These are phyloP conservation scores for Dugesia japonica DNA, from an alignment of 2,888 invertebrate species.

Conservation along the genomic window DNA sequence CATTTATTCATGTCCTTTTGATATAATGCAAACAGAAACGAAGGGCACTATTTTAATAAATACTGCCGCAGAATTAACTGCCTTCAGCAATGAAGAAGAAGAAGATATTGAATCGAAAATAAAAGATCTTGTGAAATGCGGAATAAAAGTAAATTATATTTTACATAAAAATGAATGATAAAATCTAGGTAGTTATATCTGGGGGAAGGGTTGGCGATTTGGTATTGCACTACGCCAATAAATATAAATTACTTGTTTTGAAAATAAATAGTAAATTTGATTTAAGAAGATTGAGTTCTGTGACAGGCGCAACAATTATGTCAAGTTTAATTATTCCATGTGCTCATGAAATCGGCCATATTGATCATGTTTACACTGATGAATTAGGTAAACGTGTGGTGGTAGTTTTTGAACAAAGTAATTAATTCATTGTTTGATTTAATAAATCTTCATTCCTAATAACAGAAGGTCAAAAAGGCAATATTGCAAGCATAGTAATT, in stretches of 20 bases:
- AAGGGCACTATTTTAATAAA: slow-evolving; percentile 68
- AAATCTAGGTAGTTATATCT: slow-evolving; percentile 75
- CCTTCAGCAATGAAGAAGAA: slow-evolving; percentile 90
- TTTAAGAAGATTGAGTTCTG: slow-evolving; percentile 72
- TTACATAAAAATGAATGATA: slow-evolving; percentile 60
- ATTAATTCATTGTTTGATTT: not conserved
- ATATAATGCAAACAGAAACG: slow-evolving; percentile 88
- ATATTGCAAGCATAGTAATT: slow-evolving; percentile 74
- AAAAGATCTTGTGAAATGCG: not conserved
- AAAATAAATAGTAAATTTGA: slow-evolving; percentile 90
- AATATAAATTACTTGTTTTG: slow-evolving; percentile 83
- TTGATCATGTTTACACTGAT: slow-evolving; percentile 70
- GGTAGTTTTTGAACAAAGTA: slow-evolving; percentile 69
- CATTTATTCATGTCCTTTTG: slow-evolving; percentile 82
- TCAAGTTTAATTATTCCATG: slow-evolving; percentile 65
- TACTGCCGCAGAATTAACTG: slow-evolving; percentile 76
- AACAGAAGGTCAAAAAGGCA: slow-evolving; percentile 13
- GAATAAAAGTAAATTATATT: not conserved
- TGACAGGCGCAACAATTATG: slow-evolving; percentile 63
- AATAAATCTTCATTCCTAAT: not conserved
- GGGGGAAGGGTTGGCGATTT: slow-evolving; percentile 97
- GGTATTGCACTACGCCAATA: slow-evolving; percentile 87
- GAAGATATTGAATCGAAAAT: slow-evolving; percentile 61
- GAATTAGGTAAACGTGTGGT: slow-evolving; percentile 86
- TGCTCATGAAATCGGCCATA: slow-evolving; percentile 73